These are phyloP conservation scores for Psittacara wagleri DNA, from an alignment of 2,113 vertebrate genomes.

Conservation along the genomic window DNA sequence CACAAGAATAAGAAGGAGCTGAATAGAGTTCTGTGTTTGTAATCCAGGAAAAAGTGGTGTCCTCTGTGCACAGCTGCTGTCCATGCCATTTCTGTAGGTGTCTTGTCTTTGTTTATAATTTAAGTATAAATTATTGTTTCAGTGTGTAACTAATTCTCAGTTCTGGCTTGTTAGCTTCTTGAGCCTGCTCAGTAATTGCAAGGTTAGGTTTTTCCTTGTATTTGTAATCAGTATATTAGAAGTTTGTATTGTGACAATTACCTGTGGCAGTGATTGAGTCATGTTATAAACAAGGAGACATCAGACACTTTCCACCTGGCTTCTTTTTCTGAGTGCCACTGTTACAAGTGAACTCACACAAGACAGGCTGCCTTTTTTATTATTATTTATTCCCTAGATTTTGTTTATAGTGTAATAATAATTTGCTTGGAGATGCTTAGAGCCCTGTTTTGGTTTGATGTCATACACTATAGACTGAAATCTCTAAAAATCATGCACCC, in stretches of 20 bases:
- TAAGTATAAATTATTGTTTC: conserved; percentile 4
- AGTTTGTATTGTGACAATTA: neutral
- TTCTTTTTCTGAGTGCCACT: neutral
- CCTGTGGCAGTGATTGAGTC: neutral
- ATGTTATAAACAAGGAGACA: neutral
- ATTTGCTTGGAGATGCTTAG: neutral
- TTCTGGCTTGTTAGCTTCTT: conserved; percentile 48
- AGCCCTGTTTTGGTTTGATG: neutral
- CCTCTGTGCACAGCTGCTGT: conserved; percentile 63
- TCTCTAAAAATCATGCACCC: neutral
- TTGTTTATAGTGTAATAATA: neutral
- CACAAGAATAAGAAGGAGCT: neutral
- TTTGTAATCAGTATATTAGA: neutral
- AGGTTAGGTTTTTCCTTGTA: neutral
- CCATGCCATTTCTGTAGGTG: neutral
- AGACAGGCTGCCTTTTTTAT: neutral
- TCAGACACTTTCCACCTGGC: neutral
- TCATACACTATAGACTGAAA: neutral
- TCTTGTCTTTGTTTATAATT: conserved; percentile 29
- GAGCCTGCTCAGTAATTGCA: neutral
- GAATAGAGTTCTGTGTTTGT: neutral
- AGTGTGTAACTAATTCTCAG: neutral
- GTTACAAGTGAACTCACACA: neutral
- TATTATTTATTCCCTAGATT: neutral
- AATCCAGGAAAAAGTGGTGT: conserved; percentile 8